Percentiles rank a stretch among this genome's conserved stretches.
These are phyloP conservation scores for Prionace glauca DNA, from an alignment of 2,797 vertebrate genomes.

Conservation along the genomic window DNA sequence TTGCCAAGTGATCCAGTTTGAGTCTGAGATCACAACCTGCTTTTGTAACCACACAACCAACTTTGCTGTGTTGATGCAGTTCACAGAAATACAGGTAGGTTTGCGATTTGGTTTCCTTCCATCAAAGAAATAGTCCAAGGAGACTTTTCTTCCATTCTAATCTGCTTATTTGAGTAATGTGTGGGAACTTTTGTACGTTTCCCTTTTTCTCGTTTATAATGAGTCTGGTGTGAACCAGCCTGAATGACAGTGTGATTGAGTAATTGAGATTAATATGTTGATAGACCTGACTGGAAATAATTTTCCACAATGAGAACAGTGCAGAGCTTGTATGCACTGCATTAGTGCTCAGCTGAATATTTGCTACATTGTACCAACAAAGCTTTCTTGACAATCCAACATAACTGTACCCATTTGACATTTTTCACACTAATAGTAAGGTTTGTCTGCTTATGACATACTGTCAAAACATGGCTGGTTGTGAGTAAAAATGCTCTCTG, in stretches of 20 bases:
- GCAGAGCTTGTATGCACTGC: background rate
- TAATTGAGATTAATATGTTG: background rate
- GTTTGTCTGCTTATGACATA: background rate
- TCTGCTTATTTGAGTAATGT: constrained; percentile 6
- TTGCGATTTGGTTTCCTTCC: background rate
- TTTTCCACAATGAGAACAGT: background rate
- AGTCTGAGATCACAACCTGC: constrained; percentile 57
- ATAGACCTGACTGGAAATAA: background rate
- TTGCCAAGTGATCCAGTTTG: constrained; percentile 53
- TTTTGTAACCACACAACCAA: constrained; percentile 72
- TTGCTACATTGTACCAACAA: constrained; percentile 9
- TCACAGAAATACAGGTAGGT: constrained; percentile 58
- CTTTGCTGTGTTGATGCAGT: constrained; percentile 71
- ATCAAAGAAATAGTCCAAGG: background rate
- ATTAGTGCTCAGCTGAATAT: background rate
- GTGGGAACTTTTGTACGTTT: background rate
- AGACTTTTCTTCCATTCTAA: background rate
- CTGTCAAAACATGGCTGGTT: background rate
- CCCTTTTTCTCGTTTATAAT: background rate
- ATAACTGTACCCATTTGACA: background rate
- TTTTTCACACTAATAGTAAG: no score
- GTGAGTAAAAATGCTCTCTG: background rate
- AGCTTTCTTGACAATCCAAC: background rate
- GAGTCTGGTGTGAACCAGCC: background rate
- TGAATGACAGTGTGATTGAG: background rate